phyloP scores from a whole-genome alignment of 2,113 vertebrate genomes.

The Mustelus asterias region DNA sequence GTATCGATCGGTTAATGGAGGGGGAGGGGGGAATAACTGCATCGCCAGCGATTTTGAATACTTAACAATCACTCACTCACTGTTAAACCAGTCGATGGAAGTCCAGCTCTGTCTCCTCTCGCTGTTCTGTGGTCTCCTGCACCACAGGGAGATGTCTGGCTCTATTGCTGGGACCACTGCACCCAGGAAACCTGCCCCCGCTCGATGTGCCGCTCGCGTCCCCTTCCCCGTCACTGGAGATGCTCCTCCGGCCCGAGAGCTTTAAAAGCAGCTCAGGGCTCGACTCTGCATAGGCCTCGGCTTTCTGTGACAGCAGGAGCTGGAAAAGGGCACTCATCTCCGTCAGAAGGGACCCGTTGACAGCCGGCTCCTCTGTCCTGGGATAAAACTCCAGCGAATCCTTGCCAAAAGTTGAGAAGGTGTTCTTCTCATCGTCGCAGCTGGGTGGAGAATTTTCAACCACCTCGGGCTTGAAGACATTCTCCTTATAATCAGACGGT shows the following conservation, averaged over 20 bases:
- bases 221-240: slow-evolving; percentile 61
- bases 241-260: slow-evolving; percentile 71
- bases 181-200: not conserved
- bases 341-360: slow-evolving; percentile 70
- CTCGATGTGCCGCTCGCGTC: not conserved
- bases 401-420: slow-evolving; percentile 90
- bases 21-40: too few species aligned
- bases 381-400: slow-evolving; percentile 40
- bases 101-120: not conserved
- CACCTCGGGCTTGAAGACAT: slow-evolving; percentile 66
- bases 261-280: slow-evolving; percentile 71
- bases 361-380: slow-evolving; percentile 47
- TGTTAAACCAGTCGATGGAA: not conserved
- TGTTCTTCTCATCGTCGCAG: slow-evolving; percentile 57
- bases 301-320: slow-evolving; percentile 78
- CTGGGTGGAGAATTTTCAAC: slow-evolving; percentile 41
- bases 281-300: slow-evolving; percentile 57
- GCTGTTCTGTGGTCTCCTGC: not conserved
- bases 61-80: not conserved
- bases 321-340: slow-evolving; percentile 90
- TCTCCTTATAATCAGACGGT: slow-evolving; percentile 77
- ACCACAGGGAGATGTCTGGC: slow-evolving; percentile 36
- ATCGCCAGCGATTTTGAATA: too few species aligned
- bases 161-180: not conserved
- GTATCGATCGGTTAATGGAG: too few species aligned